Evolutionary conservation across 2,113 vertebrate genomes (phyloP), one percentile per base, ranked within the genome.

Genomic region (Astur gentilis): DNA sequence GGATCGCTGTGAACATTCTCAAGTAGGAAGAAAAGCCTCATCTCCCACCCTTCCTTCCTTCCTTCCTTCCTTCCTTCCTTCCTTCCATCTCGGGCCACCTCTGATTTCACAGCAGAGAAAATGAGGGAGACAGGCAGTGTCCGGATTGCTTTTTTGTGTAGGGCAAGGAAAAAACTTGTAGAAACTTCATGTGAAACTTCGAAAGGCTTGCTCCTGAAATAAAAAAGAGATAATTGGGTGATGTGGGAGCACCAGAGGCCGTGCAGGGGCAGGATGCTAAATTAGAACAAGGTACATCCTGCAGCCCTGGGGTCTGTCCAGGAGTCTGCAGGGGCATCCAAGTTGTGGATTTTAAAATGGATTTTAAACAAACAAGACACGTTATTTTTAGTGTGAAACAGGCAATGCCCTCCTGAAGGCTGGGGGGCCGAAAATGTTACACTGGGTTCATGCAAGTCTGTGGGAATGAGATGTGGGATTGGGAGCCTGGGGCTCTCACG

Each of bases 281-380:
- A 11, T 25, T 8, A 21, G 78, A 34, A 29, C 21, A 7, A 8
- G 34, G 49, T 3, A 2, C 6, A 0, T 47, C 32, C 44, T 18
- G 50, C 16, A 16, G 73, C 55, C 38, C 73, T 20, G 29, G n/a
- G 42, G 13, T 21, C 69, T 26, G 15, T 36, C 47, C 31, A 2
- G 47, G 76, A 15, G 55, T 2, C 26, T 44, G 2, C 3, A 13
- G 40, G 61, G 32, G 6, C 44, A 27, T 13, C 52, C 3, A 4
- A 21, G 13, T 20, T 47, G 38, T 40, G 40, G 40, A 40, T 10
- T 40, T 40, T 40, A 40, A 34, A 50, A 34, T 20, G 31, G 45
- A 8, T 45, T 54, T 14, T 3, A 40, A 36, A 25, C 22, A 29
- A 7, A 13, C 44, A 45, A 36, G 23, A 10, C 10, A 13, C 5